These are phyloP conservation scores for Limenitis camilla DNA, from an alignment of 2,888 invertebrate genomes.

Conservation along the genomic window DNA sequence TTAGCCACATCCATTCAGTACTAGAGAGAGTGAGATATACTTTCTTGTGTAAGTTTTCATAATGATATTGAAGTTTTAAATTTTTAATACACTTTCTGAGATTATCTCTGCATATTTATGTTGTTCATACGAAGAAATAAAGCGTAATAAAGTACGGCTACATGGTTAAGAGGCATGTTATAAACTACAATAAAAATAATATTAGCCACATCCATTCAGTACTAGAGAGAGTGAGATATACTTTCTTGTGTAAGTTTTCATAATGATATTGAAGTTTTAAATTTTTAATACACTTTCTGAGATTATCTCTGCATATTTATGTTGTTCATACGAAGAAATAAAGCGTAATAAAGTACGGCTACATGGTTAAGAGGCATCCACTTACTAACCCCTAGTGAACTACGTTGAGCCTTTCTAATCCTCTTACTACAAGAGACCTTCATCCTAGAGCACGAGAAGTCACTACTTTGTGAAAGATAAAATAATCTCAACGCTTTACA, in stretches of 20 bases:
- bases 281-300: too few relatives aligned
- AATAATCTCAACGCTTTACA: conserved; percentile 4
- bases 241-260: too few relatives aligned
- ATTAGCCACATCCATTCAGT: too few relatives aligned
- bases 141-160: conserved; percentile 14
- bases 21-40: too few relatives aligned
- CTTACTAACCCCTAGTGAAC: conserved; percentile 16
- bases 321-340: conserved; percentile 4
- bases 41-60: too few relatives aligned
- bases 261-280: too few relatives aligned
- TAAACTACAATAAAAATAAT: too few relatives aligned
- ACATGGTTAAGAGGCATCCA: conserved; percentile 13
- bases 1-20: too few relatives aligned
- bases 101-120: conserved; percentile 4
- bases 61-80: too few relatives aligned
- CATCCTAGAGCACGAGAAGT: conserved; percentile 6
- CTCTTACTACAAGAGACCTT: conserved; percentile 17
- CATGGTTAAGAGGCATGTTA: conserved; percentile 11
- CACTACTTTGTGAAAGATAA: conserved; percentile 9
- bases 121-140: conserved; percentile 5
- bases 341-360: conserved; percentile 13
- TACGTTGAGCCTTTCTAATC: conserved; percentile 20
- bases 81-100: too few relatives aligned
- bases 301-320: not conserved
- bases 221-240: too few relatives aligned